Evolutionary conservation across 1,140 invertebrate species (phyloP).

Genomic region (Drosophila arizonae): DNA sequence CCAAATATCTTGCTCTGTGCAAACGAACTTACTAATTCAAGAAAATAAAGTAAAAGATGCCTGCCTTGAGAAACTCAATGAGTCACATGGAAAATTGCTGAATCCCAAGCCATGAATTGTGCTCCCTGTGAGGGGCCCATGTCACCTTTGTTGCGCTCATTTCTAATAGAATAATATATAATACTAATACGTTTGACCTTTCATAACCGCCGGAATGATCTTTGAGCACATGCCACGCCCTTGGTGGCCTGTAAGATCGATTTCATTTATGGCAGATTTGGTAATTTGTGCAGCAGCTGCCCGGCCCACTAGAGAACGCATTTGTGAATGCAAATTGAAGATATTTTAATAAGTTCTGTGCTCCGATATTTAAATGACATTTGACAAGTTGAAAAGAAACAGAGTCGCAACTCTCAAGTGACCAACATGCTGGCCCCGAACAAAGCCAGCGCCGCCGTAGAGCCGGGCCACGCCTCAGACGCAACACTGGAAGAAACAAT

Average conservation of each 20-base stretch:
- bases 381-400: conserved; percentile 60
- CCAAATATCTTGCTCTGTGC: too few relatives aligned
- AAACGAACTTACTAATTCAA: too few relatives aligned
- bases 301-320: conserved; percentile 25
- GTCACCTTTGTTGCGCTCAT: background rate
- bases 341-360: conserved; percentile 44
- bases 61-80: too few relatives aligned
- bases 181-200: background rate
- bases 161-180: background rate
- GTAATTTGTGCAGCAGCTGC: conserved; percentile 36
- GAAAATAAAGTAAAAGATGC: too few relatives aligned
- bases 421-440: conserved; percentile 68
- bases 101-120: too few relatives aligned
- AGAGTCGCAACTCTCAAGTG: conserved; percentile 76
- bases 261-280: conserved; percentile 56
- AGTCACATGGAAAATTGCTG: too few relatives aligned
- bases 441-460: background rate
- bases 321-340: conserved; percentile 61
- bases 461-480: conserved; percentile 43
- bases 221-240: conserved; percentile 56
- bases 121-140: too few relatives aligned
- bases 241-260: conserved; percentile 70
- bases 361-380: conserved; percentile 58
- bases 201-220: conserved; percentile 6
- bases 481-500: conserved; percentile 46